These are phyloP conservation scores for Alsophila aescularia DNA, from an alignment of 2,888 invertebrate species.

Conservation along the genomic window DNA sequence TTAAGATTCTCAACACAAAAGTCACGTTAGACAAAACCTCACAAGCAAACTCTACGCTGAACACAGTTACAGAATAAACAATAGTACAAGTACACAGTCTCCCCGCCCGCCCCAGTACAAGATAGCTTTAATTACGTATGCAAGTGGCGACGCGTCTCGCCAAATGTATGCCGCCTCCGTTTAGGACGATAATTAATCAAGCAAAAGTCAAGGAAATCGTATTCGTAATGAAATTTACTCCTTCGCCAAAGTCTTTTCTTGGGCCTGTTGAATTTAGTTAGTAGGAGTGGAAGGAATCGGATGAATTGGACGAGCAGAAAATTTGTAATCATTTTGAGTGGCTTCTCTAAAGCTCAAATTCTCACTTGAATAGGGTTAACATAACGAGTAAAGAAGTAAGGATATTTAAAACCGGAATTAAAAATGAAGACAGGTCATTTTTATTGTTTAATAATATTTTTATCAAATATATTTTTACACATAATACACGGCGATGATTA, in stretches of 20 bases:
- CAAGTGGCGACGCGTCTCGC: not conserved
- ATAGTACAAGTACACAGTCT: not conserved
- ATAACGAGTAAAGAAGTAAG: too few relatives aligned
- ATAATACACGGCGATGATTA: too few relatives aligned
- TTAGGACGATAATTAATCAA: conserved; percentile 21
- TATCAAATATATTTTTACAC: too few relatives aligned
- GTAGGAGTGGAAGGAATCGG: not conserved
- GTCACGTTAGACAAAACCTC: too few relatives aligned
- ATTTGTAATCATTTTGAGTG: not conserved
- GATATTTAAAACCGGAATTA: too few relatives aligned
- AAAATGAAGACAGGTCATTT: too few relatives aligned
- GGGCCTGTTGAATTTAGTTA: conserved; percentile 8
- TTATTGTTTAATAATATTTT: too few relatives aligned
- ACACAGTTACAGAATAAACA: not conserved
- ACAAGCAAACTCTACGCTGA: too few relatives aligned
- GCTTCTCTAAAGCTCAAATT: too few relatives aligned
- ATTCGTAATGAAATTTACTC: conserved; percentile 16
- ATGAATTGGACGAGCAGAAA: not conserved
- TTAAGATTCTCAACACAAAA: too few relatives aligned
- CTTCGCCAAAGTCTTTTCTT: conserved; percentile 1
- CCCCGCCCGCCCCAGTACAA: not conserved
- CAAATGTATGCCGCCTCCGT: conserved; percentile 12
- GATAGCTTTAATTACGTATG: conserved; percentile 10
- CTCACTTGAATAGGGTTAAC: too few relatives aligned
- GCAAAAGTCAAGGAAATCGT: conserved; percentile 15